Evolutionary conservation across 2,888 invertebrate species (phyloP).

Genomic region (Pachliopta kotzebuea): DNA sequence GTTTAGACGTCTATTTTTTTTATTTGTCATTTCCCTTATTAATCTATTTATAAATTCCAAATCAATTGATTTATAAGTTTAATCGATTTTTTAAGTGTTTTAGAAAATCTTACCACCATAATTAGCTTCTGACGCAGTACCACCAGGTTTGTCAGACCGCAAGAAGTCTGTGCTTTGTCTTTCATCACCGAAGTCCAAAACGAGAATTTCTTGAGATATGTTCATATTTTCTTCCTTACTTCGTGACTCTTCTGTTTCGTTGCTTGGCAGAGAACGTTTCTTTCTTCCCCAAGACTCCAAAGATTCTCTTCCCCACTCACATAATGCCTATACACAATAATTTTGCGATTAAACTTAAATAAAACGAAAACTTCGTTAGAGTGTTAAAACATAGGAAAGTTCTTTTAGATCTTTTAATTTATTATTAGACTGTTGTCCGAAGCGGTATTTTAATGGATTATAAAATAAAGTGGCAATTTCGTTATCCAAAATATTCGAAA

Average conservation of each 20-base stretch:
- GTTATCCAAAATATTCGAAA: neutral
- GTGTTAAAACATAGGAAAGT: too few species aligned
- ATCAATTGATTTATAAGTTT: too few species aligned
- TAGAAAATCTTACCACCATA: conserved; percentile 84
- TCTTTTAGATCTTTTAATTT: neutral
- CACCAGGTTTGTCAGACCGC: conserved; percentile 86
- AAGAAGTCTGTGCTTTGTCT: conserved; percentile 89
- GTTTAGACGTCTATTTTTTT: too few species aligned
- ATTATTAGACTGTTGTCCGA: neutral
- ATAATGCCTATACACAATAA: conserved; percentile 83
- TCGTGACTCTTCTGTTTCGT: conserved; percentile 83
- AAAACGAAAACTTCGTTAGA: neutral
- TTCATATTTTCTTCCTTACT: conserved; percentile 92
- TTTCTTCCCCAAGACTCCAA: conserved; percentile 95
- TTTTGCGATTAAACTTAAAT: neutral
- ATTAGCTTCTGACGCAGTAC: conserved; percentile 81
- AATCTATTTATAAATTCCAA: too few species aligned
- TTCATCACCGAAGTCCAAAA: conserved; percentile 95
- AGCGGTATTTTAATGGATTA: neutral
- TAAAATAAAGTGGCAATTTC: neutral
- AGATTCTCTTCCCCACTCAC: conserved; percentile 94
- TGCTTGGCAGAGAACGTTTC: conserved; percentile 84
- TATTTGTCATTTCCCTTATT: too few species aligned
- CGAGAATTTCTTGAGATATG: conserved; percentile 95
- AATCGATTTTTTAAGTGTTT: neutral